Conservation (phyloP, 53 echinoderm and acorn worm species). For the Arbacia lixula region DNA sequence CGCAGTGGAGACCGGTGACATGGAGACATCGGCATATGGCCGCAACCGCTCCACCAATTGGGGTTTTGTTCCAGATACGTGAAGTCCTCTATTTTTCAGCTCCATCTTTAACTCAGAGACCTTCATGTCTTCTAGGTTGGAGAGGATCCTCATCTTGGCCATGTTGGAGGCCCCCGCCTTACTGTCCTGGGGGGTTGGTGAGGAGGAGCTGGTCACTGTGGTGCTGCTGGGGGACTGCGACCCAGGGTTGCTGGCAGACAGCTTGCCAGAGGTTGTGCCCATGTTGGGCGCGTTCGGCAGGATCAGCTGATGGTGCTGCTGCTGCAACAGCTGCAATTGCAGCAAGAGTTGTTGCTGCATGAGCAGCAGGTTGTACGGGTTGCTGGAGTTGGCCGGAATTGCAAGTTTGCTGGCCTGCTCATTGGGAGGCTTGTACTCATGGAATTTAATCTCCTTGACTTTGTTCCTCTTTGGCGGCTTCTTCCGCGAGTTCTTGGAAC, state of each 20-base stretch:
- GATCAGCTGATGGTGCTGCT: constrained; percentile 86
- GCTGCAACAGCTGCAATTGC: constrained; percentile 91
- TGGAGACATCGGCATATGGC: constrained; percentile 66
- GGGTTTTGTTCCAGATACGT: constrained; percentile 97
- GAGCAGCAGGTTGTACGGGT: constrained; percentile 86
- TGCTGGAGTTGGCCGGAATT: constrained; percentile 59
- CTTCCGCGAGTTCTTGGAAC: constrained; percentile 76
- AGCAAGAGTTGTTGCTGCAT: constrained; percentile 96
- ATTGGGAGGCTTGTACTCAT: constrained; percentile 98
- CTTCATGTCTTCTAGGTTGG: constrained; percentile 97
- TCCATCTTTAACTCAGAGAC: constrained; percentile 93
- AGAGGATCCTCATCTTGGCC: constrained; percentile 67
- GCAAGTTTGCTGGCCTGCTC: constrained; percentile 78
- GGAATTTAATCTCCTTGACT: constrained; percentile 99
- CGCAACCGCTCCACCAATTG: constrained; percentile 90
- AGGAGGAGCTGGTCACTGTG: constrained; percentile 66
- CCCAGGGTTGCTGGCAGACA: constrained; percentile 11
- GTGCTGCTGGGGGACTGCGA: constrained; percentile 50
- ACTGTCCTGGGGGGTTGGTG: constrained; percentile 47
- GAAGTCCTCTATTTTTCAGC: constrained; percentile 91
- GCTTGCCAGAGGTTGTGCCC: constrained; percentile 46
- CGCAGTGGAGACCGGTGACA: constrained; percentile 27
- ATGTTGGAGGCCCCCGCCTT: constrained; percentile 27
- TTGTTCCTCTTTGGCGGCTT: constrained; percentile 92
- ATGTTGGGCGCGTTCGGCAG: constrained; percentile 74